Percentiles rank a stretch among this genome's conserved stretches.
phyloP scores from a whole-genome alignment of 1,140 invertebrate genomes.

The Pristionchus pacificus region DNA sequence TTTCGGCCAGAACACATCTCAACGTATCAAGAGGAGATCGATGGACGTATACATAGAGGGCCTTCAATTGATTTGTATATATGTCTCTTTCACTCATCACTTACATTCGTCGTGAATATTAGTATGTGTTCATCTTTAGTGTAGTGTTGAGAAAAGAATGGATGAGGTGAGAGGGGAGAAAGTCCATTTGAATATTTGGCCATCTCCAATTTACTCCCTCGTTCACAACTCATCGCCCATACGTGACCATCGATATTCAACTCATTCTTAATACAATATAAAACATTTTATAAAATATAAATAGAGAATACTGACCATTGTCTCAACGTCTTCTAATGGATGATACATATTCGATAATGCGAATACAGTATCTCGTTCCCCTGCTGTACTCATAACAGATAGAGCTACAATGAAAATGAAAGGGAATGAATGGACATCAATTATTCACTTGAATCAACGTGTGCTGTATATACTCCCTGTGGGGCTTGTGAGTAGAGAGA shows the following conservation, averaged over 20 bases:
- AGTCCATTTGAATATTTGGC: background rate
- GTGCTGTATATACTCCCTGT: background rate
- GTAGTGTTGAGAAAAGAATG: background rate
- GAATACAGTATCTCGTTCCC: background rate
- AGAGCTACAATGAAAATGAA: background rate
- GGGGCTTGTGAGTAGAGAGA: slow-evolving; percentile 18
- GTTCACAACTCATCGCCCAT: background rate
- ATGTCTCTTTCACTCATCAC: background rate
- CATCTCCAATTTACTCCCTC: background rate
- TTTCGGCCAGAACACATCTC: background rate
- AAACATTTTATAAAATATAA: background rate
- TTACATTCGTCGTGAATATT: background rate
- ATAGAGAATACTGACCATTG: background rate
- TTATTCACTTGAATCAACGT: background rate
- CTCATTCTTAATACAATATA: background rate
- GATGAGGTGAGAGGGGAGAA: background rate
- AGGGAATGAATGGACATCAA: background rate
- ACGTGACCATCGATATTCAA: background rate
- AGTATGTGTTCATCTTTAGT: background rate
- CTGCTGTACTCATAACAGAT: background rate
- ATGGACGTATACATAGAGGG: background rate
- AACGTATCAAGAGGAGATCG: background rate
- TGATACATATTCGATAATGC: background rate
- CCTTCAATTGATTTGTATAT: background rate
- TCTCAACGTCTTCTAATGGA: background rate